Evolutionary conservation across 2,113 vertebrate species (phyloP), one percentile per base, ranked within the genome.

Genomic region (Apteryx owenii): DNA sequence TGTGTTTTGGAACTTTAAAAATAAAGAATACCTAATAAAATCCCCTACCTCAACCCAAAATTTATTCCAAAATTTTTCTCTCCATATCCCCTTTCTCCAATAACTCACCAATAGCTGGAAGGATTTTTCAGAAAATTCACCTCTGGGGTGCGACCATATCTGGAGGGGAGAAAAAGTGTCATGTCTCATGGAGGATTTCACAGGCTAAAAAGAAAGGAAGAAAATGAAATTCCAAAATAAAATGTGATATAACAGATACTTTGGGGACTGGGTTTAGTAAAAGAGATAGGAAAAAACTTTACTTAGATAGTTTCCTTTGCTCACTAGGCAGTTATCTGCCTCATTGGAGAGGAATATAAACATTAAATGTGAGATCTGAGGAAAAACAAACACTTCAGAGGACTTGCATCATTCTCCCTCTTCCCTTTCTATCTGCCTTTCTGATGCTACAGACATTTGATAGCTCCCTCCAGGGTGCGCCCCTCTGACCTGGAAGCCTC

Each of bases 191-290:
- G 12, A 88, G 23, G 23, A 80, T 80, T 92, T 89, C 3, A 3
- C 36, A 73, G n/a, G 44, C 93, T 38, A 88, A 82, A 79, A 84
- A 84, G 38, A 71, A 84, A 40, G 23, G 20, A 64, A 84, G 18
- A 79, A 95, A 95, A 91, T 58, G 3, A 88, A 94, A 87, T 77
- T 93, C 26, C n/a, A 85, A 92, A 86, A 78, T 75, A 87, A 85
- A 82, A 89, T 31, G 16, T 51, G 13, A 10, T 81, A 3, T 36
- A 81, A 44, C n/a, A 92, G 20, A 72, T 61, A 77, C 58, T 79
- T 69, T n/a, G 20, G 58, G 28, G 33, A 51, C 44, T 58, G 25
- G 36, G 3, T 85, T 96, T 78, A 70, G 53, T 72, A 64, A 81
- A 90, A 87, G 29, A 66, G 8, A 7, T n/a, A 72, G 71, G 20